Evolutionary conservation across 2,888 invertebrate species (phyloP).

Genomic region (Eilema sororculum): DNA sequence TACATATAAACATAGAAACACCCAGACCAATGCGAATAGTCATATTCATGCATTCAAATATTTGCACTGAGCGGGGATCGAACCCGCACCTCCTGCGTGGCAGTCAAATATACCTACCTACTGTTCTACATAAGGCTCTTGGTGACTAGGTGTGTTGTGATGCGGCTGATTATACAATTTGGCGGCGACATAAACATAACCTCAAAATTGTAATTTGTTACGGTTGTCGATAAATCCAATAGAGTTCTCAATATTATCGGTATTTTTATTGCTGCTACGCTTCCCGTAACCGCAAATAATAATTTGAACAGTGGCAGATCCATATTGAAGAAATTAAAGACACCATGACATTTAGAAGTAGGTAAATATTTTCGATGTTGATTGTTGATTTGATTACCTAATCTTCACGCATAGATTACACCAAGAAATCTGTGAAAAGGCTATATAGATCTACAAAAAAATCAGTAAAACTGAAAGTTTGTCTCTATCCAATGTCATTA

Average conservation of each 20-base stretch:
- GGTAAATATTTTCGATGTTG: not conserved
- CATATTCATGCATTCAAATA: no score
- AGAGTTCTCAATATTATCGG: slow-evolving; percentile 88
- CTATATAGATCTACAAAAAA: no score
- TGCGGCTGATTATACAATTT: not conserved
- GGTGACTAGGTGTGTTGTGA: not conserved
- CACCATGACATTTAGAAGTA: not conserved
- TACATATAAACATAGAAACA: no score
- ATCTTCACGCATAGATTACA: no score
- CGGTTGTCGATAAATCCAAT: slow-evolving; percentile 57
- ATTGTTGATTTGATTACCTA: no score
- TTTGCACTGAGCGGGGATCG: no score
- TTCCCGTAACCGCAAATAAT: slow-evolving; percentile 96
- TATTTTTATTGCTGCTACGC: slow-evolving; percentile 98
- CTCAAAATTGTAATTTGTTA: slow-evolving; percentile 63
- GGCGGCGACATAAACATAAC: slow-evolving; percentile 57
- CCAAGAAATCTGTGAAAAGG: no score
- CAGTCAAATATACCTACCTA: no score
- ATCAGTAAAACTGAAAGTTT: no score
- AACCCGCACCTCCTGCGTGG: no score
- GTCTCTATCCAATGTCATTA: no score
- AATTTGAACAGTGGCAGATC: slow-evolving; percentile 84
- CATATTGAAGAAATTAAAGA: slow-evolving; percentile 55
- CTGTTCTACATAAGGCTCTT: not conserved
- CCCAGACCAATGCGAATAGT: no score